Conservation (phyloP, 1,140 invertebrate species). For the Drosophila ficusphila region DNA sequence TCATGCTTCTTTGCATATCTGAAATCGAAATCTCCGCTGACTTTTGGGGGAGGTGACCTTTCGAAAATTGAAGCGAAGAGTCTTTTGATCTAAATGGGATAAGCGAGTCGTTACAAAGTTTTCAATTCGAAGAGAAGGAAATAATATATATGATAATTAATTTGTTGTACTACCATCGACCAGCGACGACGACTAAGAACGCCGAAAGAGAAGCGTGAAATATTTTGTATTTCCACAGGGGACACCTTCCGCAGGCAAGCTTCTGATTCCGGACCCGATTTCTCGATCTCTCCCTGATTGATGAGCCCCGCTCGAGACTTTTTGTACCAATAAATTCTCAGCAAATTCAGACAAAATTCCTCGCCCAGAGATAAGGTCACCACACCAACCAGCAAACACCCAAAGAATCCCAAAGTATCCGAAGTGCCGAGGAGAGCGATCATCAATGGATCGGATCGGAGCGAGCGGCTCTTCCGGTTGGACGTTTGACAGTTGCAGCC, state of each 20-base stretch:
- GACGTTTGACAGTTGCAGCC: constrained; percentile 49
- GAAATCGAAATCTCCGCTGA: constrained; percentile 60
- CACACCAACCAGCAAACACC: constrained; percentile 12
- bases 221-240: constrained; percentile 49
- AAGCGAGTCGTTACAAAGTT: neutral
- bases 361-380: constrained; percentile 51
- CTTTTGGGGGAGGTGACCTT: constrained; percentile 17
- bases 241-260: constrained; percentile 4
- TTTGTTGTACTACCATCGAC: constrained; percentile 3
- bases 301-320: constrained; percentile 70
- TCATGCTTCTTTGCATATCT: constrained; percentile 57
- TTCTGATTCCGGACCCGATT: constrained; percentile 30
- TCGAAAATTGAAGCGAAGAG: constrained; percentile 1
- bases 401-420: neutral
- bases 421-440: constrained; percentile 18
- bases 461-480: constrained; percentile 58
- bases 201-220: constrained; percentile 56
- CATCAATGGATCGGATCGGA: constrained; percentile 31
- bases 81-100: constrained; percentile 25
- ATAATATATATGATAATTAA: constrained; percentile 17
- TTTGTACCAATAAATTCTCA: constrained; percentile 83
- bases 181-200: neutral
- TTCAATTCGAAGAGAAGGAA: neutral
- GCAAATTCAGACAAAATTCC: constrained; percentile 64
- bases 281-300: constrained; percentile 67